Percentiles rank a stretch among this genome's conserved stretches.
phyloP scores from a whole-genome alignment of 2,888 invertebrate species.

The Siphlonurus alternatus region DNA sequence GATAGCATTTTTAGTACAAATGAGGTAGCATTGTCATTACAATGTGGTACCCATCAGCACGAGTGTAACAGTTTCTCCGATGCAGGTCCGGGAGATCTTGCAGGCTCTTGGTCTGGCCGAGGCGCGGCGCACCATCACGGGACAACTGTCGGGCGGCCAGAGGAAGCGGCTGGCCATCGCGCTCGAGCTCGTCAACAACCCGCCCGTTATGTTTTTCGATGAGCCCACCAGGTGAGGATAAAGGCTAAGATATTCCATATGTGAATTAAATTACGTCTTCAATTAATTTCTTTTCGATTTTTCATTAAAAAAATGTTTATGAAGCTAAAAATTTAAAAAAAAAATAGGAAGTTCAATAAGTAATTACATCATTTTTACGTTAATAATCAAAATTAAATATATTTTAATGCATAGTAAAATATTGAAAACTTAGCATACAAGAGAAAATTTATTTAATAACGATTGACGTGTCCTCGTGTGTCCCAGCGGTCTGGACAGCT shows the following conservation, averaged over 20 bases:
- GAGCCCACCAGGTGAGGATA: constrained; percentile 72
- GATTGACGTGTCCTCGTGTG: constrained; percentile 14
- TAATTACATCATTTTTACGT: no score
- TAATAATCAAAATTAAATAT: no score
- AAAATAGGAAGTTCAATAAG: background rate
- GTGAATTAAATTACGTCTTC: no score
- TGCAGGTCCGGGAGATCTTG: constrained; percentile 56
- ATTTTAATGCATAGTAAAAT: no score
- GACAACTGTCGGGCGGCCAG: constrained; percentile 72
- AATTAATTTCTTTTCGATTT: no score
- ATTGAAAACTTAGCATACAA: no score
- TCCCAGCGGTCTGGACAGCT: constrained; percentile 73
- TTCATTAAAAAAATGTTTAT: no score
- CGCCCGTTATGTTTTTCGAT: constrained; percentile 83
- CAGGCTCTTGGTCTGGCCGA: constrained; percentile 53
- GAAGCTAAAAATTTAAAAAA: background rate
- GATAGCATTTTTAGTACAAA: no score
- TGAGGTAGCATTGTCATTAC: no score
- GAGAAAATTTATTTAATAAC: no score
- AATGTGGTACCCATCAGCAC: no score
- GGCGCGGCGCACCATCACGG: constrained; percentile 48
- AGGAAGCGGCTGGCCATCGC: constrained; percentile 80
- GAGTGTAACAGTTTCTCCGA: no score
- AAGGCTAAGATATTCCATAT: background rate
- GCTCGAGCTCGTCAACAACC: constrained; percentile 78